These are phyloP conservation scores for Drosophila mojavensis DNA, from an alignment of 1,140 invertebrate genomes.

Conservation along the genomic window DNA sequence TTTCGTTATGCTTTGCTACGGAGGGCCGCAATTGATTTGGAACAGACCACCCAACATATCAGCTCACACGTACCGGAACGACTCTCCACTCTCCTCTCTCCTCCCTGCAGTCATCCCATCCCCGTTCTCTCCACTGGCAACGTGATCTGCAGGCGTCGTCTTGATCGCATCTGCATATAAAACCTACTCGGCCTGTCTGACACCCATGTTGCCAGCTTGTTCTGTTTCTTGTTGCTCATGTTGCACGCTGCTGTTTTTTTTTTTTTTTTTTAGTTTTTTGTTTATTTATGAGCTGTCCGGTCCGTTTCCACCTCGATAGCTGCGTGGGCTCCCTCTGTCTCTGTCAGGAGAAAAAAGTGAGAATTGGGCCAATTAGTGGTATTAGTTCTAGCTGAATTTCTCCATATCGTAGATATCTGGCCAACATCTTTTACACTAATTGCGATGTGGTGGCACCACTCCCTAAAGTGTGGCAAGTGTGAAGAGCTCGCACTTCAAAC, in stretches of 20 bases:
- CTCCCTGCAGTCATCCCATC: not conserved
- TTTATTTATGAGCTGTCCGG: constrained; percentile 75
- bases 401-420: constrained; percentile 6
- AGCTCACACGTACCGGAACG: constrained; percentile 81
- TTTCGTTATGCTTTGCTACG: constrained; percentile 47
- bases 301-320: constrained; percentile 15
- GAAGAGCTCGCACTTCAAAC: too few relatives aligned
- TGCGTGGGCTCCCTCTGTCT: constrained; percentile 10
- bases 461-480: not conserved
- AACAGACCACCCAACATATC: constrained; percentile 82
- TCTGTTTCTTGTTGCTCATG: constrained; percentile 69
- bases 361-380: constrained; percentile 80
- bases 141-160: constrained; percentile 31
- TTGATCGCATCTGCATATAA: constrained; percentile 66
- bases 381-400: constrained; percentile 65
- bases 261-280: constrained; percentile 35
- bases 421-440: constrained; percentile 73
- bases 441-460: constrained; percentile 48
- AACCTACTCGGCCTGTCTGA: constrained; percentile 49
- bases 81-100: not conserved
- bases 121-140: constrained; percentile 23
- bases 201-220: constrained; percentile 72
- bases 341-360: constrained; percentile 48
- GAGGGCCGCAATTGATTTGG: constrained; percentile 76
- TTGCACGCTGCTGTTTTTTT: constrained; percentile 17